Evolutionary conservation across 2,797 vertebrate species (phyloP).

Genomic region (Chrosomus eos): DNA sequence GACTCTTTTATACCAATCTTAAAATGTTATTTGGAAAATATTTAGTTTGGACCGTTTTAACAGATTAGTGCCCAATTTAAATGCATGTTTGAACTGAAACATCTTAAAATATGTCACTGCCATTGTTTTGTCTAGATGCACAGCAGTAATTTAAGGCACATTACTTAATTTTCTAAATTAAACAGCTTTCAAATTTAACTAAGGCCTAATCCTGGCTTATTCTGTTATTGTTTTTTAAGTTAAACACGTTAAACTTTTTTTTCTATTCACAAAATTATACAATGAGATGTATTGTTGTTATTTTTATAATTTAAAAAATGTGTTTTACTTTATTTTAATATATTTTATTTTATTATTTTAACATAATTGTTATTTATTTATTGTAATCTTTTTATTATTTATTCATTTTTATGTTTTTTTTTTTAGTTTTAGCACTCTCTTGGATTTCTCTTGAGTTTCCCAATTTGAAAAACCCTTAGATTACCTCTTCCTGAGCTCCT

Average conservation of each 20-base stretch:
- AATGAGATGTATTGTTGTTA: neutral
- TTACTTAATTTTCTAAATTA: no score
- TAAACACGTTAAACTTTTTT: neutral
- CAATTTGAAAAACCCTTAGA: neutral
- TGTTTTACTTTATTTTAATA: neutral
- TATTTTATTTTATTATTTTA: neutral
- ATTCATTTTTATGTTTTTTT: neutral
- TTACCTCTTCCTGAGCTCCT: slow-evolving; percentile 70
- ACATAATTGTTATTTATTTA: neutral
- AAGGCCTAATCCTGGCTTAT: no score
- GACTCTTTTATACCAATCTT: neutral
- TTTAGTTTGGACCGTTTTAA: no score
- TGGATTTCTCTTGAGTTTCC: no score
- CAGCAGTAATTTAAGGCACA: no score
- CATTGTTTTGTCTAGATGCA: no score
- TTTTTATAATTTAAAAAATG: neutral
- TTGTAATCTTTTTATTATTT: neutral
- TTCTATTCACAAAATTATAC: neutral
- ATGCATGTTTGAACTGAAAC: no score
- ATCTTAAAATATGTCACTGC: no score
- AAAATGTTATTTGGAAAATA: neutral
- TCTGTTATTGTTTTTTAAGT: no score
- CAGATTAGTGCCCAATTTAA: no score
- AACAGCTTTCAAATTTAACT: no score
- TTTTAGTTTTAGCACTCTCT: neutral